Conservation (phyloP, 1,140 invertebrate genomes). For the Adelges cooleyi region DNA sequence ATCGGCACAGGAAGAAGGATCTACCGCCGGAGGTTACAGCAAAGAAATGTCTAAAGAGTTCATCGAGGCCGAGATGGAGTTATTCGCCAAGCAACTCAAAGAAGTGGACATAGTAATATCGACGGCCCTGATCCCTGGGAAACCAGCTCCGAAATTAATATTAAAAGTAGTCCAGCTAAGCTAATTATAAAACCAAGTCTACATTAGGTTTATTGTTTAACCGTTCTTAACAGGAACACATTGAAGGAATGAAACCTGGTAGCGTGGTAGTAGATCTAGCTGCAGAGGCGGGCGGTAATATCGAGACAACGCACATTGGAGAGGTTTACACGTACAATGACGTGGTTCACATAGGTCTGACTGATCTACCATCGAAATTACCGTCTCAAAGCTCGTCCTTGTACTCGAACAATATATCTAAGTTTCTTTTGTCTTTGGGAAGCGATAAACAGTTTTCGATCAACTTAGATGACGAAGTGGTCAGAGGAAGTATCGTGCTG, state of each 20-base stretch:
- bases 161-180: conserved; percentile 58
- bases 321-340: conserved; percentile 62
- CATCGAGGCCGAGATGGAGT: conserved; percentile 69
- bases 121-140: conserved; percentile 82
- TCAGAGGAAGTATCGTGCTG: conserved; percentile 67
- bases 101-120: conserved; percentile 72
- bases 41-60: conserved; percentile 86
- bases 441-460: conserved; percentile 66
- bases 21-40: conserved; percentile 72
- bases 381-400: conserved; percentile 76
- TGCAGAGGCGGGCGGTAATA: conserved; percentile 78
- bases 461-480: conserved; percentile 74
- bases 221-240: conserved; percentile 58
- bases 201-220: too few relatives aligned
- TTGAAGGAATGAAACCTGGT: conserved; percentile 75
- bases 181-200: too few relatives aligned
- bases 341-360: conserved; percentile 74
- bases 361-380: conserved; percentile 70
- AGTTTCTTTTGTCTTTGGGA: conserved; percentile 71
- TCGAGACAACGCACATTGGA: conserved; percentile 71
- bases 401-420: conserved; percentile 84
- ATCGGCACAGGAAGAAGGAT: conserved; percentile 60
- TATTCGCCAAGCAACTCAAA: conserved; percentile 74
- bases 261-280: conserved; percentile 83
- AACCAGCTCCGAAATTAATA: conserved; percentile 68